Evolutionary conservation across 2,797 vertebrate species (phyloP), one percentile per base, ranked within the genome.

Genomic region (Sebastes glaucus): DNA sequence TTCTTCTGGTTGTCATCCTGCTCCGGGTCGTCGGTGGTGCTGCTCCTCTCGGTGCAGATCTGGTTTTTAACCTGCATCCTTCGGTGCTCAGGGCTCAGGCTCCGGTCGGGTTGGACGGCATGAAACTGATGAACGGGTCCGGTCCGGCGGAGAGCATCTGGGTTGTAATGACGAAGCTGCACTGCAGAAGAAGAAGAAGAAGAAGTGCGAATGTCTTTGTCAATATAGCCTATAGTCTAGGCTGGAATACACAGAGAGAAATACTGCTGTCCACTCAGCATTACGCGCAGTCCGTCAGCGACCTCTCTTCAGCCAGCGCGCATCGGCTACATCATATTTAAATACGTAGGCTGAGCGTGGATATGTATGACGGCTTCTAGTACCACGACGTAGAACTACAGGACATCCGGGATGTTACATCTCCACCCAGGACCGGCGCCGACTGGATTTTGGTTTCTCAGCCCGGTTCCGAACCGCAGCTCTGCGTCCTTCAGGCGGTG

Each of bases 1-100:
- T 97, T 97, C 94, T 96, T 97, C 92, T 96, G 93, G 87, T 84
- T 96, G 87, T 96, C 96, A 91, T 97, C 97, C 92, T 93, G 96
- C 85, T 96, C 96, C 72, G 94, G 95, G 91, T 97, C 96, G 65
- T 94, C 95, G 76, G 93, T 92, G 93, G 93, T 92, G 93, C 95
- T 94, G 92, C 92, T 94, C 71, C 87, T 81, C 87, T 94, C 95
- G 25, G 93, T 87, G 85, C 94, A 92, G 82, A 95, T 93, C 83
- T 93, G 93, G 90, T 94, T 94, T 94, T 96, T 96, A 84, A 95
- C 96, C 95, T 97, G 96, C 95, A 97, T 97, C 92, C 94, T 95
- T 76, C 75, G 38, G 38, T 42, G 38, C 38, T 42, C 38, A 42
- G 38, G 38, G 84, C 84, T 93, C 91, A 92, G 89, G 89, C 86